Percentiles rank a stretch among this genome's conserved stretches.
Evolutionary conservation across 2,888 invertebrate genomes (phyloP).

Genomic region (Timandra comae): DNA sequence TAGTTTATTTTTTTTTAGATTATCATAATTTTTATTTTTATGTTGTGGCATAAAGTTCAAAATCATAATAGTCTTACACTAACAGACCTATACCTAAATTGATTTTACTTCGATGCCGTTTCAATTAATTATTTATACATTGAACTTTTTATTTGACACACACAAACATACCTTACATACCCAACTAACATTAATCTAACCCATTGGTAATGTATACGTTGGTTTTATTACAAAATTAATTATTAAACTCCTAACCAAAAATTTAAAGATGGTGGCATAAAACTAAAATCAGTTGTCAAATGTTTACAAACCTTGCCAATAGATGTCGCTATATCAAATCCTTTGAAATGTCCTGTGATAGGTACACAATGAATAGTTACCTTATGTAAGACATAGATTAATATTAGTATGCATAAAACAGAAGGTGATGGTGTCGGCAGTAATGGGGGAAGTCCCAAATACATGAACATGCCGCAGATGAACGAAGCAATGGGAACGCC

Average conservation of each 20-base stretch:
- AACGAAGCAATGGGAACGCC: slow-evolving; percentile 50
- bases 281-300: not conserved
- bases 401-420: slow-evolving; percentile 19
- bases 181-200: not conserved
- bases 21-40: slow-evolving; percentile 74
- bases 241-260: not conserved
- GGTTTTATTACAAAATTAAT: too few relatives aligned
- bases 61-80: slow-evolving; percentile 58
- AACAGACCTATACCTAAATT: slow-evolving; percentile 16
- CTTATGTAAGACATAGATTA: too few relatives aligned
- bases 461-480: slow-evolving; percentile 52
- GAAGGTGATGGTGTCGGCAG: slow-evolving; percentile 63
- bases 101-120: slow-evolving; percentile 23
- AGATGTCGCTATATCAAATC: too few relatives aligned
- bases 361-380: too few relatives aligned
- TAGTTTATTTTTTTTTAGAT: slow-evolving; percentile 1
- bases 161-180: not conserved
- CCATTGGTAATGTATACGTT: slow-evolving; percentile 1
- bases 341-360: too few relatives aligned
- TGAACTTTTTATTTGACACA: not conserved
- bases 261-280: not conserved
- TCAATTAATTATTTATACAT: slow-evolving; percentile 34
- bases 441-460: slow-evolving; percentile 59
- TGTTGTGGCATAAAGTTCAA: slow-evolving; percentile 33
- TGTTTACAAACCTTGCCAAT: not conserved